phyloP scores from a whole-genome alignment of 2,113 vertebrate genomes.

The Grantiella picta region DNA sequence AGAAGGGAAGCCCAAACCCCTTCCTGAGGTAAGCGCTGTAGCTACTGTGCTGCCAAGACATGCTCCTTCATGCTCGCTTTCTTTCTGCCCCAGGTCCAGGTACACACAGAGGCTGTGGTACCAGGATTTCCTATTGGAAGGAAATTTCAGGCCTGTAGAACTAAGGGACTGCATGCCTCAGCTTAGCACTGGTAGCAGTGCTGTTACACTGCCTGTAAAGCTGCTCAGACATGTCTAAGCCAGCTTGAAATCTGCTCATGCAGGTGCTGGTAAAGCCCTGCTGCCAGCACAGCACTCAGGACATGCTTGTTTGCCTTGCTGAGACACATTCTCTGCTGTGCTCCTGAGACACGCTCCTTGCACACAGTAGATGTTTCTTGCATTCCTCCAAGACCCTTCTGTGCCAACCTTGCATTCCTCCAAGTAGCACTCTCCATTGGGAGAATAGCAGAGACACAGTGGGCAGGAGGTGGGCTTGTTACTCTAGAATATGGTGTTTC shows the following conservation, averaged over 20 bases:
- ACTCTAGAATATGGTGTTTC: not conserved
- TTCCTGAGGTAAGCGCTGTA: not conserved
- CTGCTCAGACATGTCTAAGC: not conserved
- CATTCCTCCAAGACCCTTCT: not conserved
- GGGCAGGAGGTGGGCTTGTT: not conserved
- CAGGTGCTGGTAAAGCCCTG: not conserved
- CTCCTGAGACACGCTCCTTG: not conserved
- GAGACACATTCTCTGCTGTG: not conserved
- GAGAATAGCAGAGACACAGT: not conserved
- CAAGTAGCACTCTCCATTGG: not conserved
- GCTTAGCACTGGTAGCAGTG: not conserved
- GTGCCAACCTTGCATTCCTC: not conserved
- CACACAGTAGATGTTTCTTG: not conserved
- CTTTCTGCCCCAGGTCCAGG: not conserved
- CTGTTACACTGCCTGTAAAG: not conserved
- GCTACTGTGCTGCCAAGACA: not conserved
- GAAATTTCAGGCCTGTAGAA: not conserved
- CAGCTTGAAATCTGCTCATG: not conserved
- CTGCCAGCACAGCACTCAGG: not conserved
- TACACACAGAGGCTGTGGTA: not conserved
- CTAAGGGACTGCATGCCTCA: not conserved
- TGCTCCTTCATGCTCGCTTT: accelerated
- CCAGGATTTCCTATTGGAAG: not conserved
- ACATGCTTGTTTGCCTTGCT: not conserved
- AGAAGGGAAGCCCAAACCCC: not conserved